Base-by-base conservation (phyloP, 2,888 invertebrate genomes). In the Cheilosia scutellata region DNA sequence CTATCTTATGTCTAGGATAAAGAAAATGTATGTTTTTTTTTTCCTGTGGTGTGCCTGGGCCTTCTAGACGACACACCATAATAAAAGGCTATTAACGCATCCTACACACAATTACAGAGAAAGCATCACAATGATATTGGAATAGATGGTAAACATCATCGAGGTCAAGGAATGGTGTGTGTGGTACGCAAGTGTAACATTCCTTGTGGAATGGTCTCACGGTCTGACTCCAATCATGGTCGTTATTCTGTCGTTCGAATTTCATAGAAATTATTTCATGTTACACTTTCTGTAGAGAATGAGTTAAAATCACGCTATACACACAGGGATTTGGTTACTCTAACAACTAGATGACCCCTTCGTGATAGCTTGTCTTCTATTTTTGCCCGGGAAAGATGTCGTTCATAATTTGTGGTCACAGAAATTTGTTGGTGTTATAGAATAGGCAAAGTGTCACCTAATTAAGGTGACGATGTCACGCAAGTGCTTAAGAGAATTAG, bases 361-460 rank as follows among this genome's bases (percentile, higher is more conserved):
- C 86, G 86, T 86, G 86, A 84, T 75, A 47, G 71, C 44, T 47
- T 55, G 79, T 60, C 84, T 84, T 83, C 47, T 27, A 62, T 78
- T 74, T 75, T 65, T 60, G 51, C 37, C 76, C 58, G 20, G 31
- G 51, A 57, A 51, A 33, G 71, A 76, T 86, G 80, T 86, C 86
- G 80, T 62, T 86, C 76, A 86, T 86, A 80, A 86, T 80, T 86
- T 76, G 76, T 72, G 75, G 53, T 79, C 75, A 78, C 55, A 72
- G 76, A 80, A 74, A 74, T 66, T 80, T 80, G 79, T 66, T 80
- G 76, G 86, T 68, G 86, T 76, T 80, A 71, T 49, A 75, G 75
- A 80, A 76, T 58, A 76, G 75, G 74, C 60, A 74, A 70, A 75
- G 71, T 86, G 86, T 80, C 86, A 86, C 68, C 86, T 76, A 80